A percentile compares a stretch with the other conserved stretches of the same genome.
Evolutionary conservation across 2,888 invertebrate genomes (phyloP).

Genomic region (Spisula subtruncata): DNA sequence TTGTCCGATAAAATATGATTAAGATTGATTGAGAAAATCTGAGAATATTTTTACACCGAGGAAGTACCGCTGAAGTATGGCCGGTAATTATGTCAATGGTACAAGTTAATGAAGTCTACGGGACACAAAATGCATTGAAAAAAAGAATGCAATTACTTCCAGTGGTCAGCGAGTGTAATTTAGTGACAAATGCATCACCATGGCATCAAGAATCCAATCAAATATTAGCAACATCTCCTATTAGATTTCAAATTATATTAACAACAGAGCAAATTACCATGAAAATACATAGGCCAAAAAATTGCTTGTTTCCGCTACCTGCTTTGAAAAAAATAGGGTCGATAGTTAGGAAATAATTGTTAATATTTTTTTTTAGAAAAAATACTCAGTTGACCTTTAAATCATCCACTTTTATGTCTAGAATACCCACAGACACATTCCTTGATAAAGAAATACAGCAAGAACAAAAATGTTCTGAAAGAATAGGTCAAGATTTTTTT

Average conservation of each 20-base stretch:
- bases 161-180: constrained; percentile 7
- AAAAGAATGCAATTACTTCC: background rate
- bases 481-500: no score
- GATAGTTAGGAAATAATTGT: no score
- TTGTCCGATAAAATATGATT: constrained; percentile 41
- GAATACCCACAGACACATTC: no score
- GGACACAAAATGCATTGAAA: background rate
- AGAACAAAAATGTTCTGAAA: no score
- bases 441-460: no score
- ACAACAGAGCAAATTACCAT: constrained; percentile 12
- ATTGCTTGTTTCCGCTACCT: no score
- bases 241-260: background rate
- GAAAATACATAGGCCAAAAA: no score
- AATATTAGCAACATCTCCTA: background rate
- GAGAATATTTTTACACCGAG: constrained; percentile 17
- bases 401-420: no score
- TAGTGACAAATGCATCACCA: background rate
- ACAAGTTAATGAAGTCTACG: constrained; percentile 21
- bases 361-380: no score
- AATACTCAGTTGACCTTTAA: no score
- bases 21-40: constrained; percentile 33
- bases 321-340: no score
- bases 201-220: background rate
- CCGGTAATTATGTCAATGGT: constrained; percentile 20
- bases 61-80: background rate